Evolutionary conservation across 2,888 invertebrate genomes (phyloP), one percentile per base, ranked within the genome.

Genomic region (Panorpa germanica): DNA sequence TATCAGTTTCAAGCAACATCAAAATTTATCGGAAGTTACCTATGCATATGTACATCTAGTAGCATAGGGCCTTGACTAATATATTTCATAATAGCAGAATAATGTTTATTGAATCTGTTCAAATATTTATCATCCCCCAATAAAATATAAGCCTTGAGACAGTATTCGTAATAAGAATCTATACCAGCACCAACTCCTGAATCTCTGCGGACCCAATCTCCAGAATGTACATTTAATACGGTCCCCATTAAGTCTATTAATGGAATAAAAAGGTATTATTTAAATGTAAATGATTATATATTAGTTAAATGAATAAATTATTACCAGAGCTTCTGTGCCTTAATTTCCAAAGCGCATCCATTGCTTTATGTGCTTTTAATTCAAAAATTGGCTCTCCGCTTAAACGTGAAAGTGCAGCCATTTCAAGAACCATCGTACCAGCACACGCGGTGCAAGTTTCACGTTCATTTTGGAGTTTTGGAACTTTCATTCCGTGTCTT

Each of bases 111-210:
- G 52, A 96, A 96, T 38, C 96, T 65, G 25, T 83, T 78, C 40
- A 96, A 60, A 53, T 95, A 96, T 39, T 80, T 80, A 45, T 88
- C 85, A 49, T 98, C 95, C 0, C 83, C 82, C 4, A 98, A 65
- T 31, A 98, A 61, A 39, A 98, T 86, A 53, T 96, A 98, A 0
- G 93, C 91, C 54, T 98, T 98, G 17, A 98, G 65, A 38, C 91
- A 82, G 54, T 98, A 98, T 54, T 98, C 96, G 48, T 96, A 98
- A 54, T 98, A 98, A 1, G 93, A 93, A 56, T 98, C 96, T 41
- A 96, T 93, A 15, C 96, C 96, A 9, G 96, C 96, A n/a, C 96
- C 96, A 5, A 98, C 88, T 2, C 96, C 93, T 2, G 91, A 85
- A 52, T 96, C 95, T 45, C 91, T 69, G 25, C 96, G 65, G 4